Conservation (phyloP, 2,797 vertebrate species). For the Astyanax mexicanus region DNA sequence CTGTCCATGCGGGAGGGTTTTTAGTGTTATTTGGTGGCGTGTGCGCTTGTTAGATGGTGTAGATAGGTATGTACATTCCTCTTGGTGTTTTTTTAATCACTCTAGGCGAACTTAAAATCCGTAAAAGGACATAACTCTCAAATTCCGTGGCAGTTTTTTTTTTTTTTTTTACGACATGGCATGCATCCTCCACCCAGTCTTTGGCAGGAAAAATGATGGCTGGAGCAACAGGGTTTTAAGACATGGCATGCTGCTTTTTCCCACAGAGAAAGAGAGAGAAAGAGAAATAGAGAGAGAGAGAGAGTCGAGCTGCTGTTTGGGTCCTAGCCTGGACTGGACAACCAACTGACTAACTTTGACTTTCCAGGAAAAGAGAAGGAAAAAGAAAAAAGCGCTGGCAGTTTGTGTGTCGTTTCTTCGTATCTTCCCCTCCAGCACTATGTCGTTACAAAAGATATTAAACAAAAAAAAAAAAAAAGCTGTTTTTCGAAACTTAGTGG, state of each 20-base stretch:
- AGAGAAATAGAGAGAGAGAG: no score
- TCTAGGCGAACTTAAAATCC: constrained; percentile 35
- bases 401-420: constrained; percentile 56
- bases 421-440: no score
- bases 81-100: constrained; percentile 38
- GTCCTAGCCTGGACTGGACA: constrained; percentile 51
- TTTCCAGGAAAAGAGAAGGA: constrained; percentile 34
- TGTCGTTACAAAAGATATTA: no score
- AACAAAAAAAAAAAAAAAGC: no score
- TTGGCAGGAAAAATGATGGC: constrained; percentile 64
- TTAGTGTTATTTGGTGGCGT: constrained; percentile 37
- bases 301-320: constrained; percentile 48
- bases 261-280: constrained; percentile 40
- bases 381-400: constrained; percentile 36
- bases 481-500: no score
- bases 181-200: constrained; percentile 37
- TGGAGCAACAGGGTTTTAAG: constrained; percentile 60
- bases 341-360: constrained; percentile 41
- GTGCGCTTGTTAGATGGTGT: constrained; percentile 63
- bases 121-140: constrained; percentile 40
- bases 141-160: constrained; percentile 10
- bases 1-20: not conserved
- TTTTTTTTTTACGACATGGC: constrained; percentile 15
- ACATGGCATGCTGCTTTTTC: constrained; percentile 64
- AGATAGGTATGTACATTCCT: constrained; percentile 58